These are phyloP conservation scores for Prietella phreatophila DNA, from an alignment of 2,113 vertebrate genomes.

Conservation along the genomic window DNA sequence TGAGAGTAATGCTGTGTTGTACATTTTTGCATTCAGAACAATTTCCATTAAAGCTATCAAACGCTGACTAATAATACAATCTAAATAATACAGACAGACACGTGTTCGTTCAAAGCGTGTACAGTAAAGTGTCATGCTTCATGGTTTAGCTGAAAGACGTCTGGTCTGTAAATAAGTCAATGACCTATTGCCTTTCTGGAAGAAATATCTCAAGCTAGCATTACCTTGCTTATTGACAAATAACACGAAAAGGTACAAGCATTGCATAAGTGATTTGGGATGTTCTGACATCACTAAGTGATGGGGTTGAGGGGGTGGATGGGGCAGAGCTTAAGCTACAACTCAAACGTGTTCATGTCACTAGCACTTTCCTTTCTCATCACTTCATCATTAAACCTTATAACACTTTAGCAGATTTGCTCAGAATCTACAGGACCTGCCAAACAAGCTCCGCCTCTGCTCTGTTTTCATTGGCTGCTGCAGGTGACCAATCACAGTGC, in stretches of 20 bases:
- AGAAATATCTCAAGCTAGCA: too few relatives aligned
- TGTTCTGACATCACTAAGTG: neutral
- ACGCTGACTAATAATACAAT: too few relatives aligned
- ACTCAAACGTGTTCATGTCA: neutral
- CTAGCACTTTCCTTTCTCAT: neutral
- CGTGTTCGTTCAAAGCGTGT: too few relatives aligned
- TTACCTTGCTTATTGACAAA: too few relatives aligned
- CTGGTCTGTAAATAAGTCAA: neutral
- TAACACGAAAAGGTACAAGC: too few relatives aligned
- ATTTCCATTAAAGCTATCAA: neutral
- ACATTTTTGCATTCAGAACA: too few relatives aligned
- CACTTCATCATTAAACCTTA: neutral
- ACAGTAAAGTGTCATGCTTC: neutral
- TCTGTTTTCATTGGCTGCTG: neutral
- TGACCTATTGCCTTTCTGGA: too few relatives aligned
- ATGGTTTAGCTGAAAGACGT: neutral
- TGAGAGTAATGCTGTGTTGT: too few relatives aligned
- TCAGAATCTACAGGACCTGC: neutral
- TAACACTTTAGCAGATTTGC: neutral
- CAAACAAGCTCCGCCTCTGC: neutral
- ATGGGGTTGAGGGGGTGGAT: neutral
- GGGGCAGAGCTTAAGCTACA: neutral
- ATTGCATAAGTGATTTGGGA: neutral
- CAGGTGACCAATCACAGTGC: neutral
- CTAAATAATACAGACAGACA: neutral